Percentiles rank a stretch among this genome's conserved stretches.
Evolutionary conservation across 2,888 invertebrate genomes (phyloP).

Genomic region (Clusia tigrina): DNA sequence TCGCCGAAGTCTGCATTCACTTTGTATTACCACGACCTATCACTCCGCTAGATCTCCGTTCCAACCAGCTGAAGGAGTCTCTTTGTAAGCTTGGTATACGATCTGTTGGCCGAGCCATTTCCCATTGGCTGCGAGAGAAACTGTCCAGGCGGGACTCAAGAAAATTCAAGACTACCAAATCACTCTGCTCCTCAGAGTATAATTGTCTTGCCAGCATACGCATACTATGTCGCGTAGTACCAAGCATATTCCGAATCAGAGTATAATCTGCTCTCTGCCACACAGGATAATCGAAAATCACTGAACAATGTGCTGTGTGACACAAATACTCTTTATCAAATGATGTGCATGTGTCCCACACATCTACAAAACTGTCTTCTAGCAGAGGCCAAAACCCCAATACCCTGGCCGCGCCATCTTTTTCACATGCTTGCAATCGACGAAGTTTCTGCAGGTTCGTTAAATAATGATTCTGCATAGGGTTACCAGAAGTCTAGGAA

Average conservation of each 20-base stretch:
- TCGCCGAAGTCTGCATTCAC: neutral
- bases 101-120: slow-evolving; percentile 21
- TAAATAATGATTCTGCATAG: no score
- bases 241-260: slow-evolving; percentile 13
- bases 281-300: slow-evolving; percentile 16
- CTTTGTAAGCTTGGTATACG: slow-evolving; percentile 18
- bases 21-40: neutral
- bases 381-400: neutral
- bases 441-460: no score
- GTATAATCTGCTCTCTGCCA: slow-evolving; percentile 16
- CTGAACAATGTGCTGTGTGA: slow-evolving; percentile 15
- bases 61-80: slow-evolving; percentile 14
- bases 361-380: slow-evolving; percentile 1
- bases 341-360: neutral
- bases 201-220: slow-evolving; percentile 15
- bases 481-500: no score
- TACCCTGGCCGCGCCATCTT: neutral
- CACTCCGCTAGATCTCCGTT: slow-evolving; percentile 8
- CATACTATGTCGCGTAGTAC: slow-evolving; percentile 18
- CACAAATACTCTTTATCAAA: slow-evolving; percentile 1
- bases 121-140: slow-evolving; percentile 18
- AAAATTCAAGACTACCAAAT: slow-evolving; percentile 14
- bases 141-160: slow-evolving; percentile 18
- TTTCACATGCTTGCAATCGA: neutral
- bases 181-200: slow-evolving; percentile 10